These are phyloP conservation scores for Thinocorus orbignyianus DNA, from an alignment of 2,113 vertebrate genomes.

Conservation along the genomic window DNA sequence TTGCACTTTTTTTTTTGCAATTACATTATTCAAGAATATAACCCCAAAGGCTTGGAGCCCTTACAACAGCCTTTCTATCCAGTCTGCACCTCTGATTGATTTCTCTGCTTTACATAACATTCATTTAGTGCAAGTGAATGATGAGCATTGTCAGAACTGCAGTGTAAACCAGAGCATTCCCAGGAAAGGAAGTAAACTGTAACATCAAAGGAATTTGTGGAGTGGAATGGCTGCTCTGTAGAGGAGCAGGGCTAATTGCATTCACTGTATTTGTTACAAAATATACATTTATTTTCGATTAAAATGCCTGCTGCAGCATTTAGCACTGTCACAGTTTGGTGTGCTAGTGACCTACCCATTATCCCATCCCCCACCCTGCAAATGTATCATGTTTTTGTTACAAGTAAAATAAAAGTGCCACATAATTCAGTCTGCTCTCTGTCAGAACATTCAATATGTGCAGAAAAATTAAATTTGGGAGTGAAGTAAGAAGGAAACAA, in stretches of 20 bases:
- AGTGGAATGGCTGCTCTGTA: not conserved
- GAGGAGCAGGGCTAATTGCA: not conserved
- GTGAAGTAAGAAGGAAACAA: constrained; percentile 56
- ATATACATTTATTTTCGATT: not conserved
- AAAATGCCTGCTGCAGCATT: not conserved
- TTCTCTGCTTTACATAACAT: constrained; percentile 22
- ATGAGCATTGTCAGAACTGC: constrained; percentile 22
- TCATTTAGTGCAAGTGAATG: constrained; percentile 40
- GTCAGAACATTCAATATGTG: not conserved
- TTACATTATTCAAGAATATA: not conserved
- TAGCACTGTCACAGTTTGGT: not conserved
- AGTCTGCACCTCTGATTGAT: constrained; percentile 9
- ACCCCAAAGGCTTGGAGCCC: not conserved
- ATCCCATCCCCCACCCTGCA: not conserved
- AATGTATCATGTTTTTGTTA: not conserved
- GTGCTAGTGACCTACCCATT: not conserved
- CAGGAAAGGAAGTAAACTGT: not conserved
- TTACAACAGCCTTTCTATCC: not conserved
- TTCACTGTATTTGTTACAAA: not conserved
- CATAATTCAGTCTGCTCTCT: constrained; percentile 12
- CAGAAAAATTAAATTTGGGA: constrained; percentile 56
- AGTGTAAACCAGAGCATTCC: constrained; percentile 1
- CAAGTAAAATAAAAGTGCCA: not conserved
- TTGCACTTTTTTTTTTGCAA: not conserved
- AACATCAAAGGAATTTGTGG: constrained; percentile 11